phyloP scores from a whole-genome alignment of 2,113 vertebrate genomes.

The Odobenus rosmarus region DNA sequence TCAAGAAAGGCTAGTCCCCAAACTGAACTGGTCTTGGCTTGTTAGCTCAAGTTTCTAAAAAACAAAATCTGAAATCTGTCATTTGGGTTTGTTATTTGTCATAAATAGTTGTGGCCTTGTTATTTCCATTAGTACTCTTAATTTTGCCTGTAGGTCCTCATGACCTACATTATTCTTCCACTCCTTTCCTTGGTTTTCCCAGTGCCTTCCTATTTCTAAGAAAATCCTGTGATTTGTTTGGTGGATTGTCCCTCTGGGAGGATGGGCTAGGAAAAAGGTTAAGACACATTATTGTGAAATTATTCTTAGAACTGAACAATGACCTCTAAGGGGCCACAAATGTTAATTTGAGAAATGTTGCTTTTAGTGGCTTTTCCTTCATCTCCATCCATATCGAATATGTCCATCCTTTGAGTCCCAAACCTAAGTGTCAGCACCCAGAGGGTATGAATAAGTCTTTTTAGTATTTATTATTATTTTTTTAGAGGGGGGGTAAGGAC shows the following conservation, averaged over 20 bases:
- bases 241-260: background rate
- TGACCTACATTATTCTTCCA: background rate
- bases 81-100: background rate
- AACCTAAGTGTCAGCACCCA: background rate
- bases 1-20: constrained; percentile 22
- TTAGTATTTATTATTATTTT: background rate
- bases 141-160: background rate
- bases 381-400: background rate
- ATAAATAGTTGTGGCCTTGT: background rate
- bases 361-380: constrained; percentile 41
- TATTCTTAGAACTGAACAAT: constrained; percentile 19
- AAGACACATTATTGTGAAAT: background rate
- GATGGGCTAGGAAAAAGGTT: background rate
- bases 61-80: constrained; percentile 4
- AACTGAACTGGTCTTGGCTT: constrained; percentile 50
- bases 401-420: background rate
- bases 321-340: constrained; percentile 15
- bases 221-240: constrained; percentile 23
- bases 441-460: background rate
- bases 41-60: constrained; percentile 22
- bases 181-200: background rate
- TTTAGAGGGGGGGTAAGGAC: background rate
- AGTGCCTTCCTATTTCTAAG: background rate
- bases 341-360: constrained; percentile 25
- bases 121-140: background rate